Conservation (phyloP, 2,797 vertebrate species). For the Mico argentatus region DNA sequence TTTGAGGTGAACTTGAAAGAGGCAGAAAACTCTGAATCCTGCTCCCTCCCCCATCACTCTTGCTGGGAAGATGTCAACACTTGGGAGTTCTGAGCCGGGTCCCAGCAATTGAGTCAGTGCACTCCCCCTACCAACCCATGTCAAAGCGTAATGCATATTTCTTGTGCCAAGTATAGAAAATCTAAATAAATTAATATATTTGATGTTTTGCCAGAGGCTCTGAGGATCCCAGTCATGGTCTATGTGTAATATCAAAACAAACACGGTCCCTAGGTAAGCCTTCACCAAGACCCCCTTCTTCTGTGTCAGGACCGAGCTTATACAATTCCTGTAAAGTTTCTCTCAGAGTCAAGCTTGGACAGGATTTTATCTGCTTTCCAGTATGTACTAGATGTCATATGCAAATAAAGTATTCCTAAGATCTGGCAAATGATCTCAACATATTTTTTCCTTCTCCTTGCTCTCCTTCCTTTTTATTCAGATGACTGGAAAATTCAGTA, state of each 20-base stretch:
- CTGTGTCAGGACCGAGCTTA: neutral
- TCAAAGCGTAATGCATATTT: neutral
- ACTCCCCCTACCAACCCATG: neutral
- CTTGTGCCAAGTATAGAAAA: neutral
- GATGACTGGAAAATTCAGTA: conserved; percentile 25
- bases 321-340: neutral
- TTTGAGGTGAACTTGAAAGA: conserved; percentile 1
- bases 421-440: neutral
- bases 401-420: conserved; percentile 27
- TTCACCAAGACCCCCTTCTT: neutral
- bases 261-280: neutral
- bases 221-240: neutral
- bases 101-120: neutral
- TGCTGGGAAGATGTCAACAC: neutral
- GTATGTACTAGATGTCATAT: neutral
- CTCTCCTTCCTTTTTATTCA: neutral
- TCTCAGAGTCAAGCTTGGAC: conserved; percentile 27
- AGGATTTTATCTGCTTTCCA: conserved; percentile 54
- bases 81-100: fast-evolving
- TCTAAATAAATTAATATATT: neutral
- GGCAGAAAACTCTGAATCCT: neutral
- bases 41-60: neutral
- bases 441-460: neutral
- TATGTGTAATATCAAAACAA: neutral
- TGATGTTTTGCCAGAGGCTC: neutral